Conservation (phyloP, 2,113 vertebrate genomes). For the Himantopus leucocephalus region DNA sequence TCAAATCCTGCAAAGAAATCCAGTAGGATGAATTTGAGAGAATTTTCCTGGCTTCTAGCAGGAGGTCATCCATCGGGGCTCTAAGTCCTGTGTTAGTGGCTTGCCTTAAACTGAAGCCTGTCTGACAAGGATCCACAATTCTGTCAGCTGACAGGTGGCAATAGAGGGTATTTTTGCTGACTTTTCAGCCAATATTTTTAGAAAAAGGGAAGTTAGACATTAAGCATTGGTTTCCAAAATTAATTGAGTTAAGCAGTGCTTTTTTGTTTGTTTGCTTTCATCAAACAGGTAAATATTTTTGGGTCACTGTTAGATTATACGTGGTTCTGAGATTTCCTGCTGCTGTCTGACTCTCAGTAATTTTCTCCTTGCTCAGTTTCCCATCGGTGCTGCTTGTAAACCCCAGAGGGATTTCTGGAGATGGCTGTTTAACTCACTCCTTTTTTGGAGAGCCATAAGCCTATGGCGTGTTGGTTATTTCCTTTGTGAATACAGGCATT, state of each 20-base stretch:
- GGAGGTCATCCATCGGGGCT: background rate
- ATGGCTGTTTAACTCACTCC: background rate
- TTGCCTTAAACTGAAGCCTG: slow-evolving; percentile 26
- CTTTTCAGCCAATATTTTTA: background rate
- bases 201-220: background rate
- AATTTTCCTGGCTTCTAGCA: slow-evolving; percentile 19
- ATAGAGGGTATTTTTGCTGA: background rate
- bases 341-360: background rate
- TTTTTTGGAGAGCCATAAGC: background rate
- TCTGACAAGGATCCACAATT: slow-evolving; percentile 12
- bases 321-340: background rate
- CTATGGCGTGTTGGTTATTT: background rate
- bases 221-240: background rate
- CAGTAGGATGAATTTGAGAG: slow-evolving; percentile 23
- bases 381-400: background rate
- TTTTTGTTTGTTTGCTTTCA: background rate
- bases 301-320: background rate
- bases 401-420: background rate
- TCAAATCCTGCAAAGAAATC: slow-evolving; percentile 33
- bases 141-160: background rate
- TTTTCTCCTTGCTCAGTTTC: background rate
- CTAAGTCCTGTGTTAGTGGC: background rate
- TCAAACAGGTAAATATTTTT: background rate
- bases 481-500: background rate
- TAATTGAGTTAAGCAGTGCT: background rate